A percentile compares a stretch with the other conserved stretches of the same genome.
phyloP scores from a whole-genome alignment of 2,797 vertebrate species.

The Cetoscarus ocellatus region DNA sequence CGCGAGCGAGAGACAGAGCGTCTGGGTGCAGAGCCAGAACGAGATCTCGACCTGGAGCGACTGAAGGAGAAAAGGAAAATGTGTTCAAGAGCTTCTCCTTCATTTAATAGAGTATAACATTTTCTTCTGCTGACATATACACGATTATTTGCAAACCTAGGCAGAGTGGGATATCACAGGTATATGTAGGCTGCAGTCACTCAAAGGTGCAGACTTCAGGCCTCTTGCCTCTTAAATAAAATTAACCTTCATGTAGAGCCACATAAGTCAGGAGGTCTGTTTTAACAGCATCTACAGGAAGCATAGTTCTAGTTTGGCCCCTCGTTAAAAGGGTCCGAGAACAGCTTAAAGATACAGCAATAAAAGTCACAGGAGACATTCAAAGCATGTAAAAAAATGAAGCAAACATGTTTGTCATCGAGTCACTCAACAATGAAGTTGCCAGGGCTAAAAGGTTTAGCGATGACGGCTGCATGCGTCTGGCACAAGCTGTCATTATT shows the following conservation, averaged over 20 bases:
- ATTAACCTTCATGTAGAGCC: no score
- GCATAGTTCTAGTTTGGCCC: background rate
- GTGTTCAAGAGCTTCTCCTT: background rate
- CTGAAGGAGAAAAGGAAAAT: constrained; percentile 38
- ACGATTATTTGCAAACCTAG: background rate
- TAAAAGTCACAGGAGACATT: background rate
- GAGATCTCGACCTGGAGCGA: constrained; percentile 82
- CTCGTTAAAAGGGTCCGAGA: background rate
- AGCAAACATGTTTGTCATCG: background rate
- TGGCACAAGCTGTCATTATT: background rate
- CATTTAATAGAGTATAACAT: background rate
- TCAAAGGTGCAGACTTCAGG: background rate
- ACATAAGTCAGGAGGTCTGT: background rate
- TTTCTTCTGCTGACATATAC: background rate
- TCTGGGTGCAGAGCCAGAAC: constrained; percentile 78
- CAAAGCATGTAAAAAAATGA: background rate
- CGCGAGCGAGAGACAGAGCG: constrained; percentile 82
- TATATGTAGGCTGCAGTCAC: no score
- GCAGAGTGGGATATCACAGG: background rate
- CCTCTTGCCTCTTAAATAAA: no score
- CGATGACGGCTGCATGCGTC: background rate
- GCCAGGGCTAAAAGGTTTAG: no score
- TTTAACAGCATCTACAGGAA: background rate
- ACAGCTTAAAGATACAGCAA: background rate
- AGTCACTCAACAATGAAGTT: background rate